These are phyloP conservation scores for Nannobrachium achirus DNA, from an alignment of 2,113 vertebrate genomes.

Conservation along the genomic window DNA sequence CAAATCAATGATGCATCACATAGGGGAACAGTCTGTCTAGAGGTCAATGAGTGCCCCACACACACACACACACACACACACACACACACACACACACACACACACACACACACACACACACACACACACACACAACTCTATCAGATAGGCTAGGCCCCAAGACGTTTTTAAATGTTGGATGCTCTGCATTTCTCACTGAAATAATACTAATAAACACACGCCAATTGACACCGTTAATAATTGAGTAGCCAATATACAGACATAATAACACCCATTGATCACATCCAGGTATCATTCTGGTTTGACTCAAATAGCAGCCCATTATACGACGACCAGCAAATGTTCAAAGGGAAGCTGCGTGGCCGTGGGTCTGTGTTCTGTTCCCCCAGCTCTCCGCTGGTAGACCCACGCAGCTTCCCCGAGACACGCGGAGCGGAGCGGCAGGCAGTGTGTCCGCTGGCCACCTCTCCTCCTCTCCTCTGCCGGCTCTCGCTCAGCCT, in stretches of 20 bases:
- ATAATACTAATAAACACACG: neutral
- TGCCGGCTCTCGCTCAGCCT: constrained; percentile 33
- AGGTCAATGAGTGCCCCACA: neutral
- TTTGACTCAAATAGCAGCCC: neutral
- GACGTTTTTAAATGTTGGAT: no score
- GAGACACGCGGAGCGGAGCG: constrained; percentile 18
- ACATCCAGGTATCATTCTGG: no score
- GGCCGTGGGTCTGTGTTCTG: constrained; percentile 5
- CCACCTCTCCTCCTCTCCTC: constrained; percentile 54
- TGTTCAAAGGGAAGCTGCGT: constrained; percentile 15
- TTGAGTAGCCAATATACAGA: neutral
- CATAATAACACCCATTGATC: neutral
- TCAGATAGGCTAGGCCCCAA: no score
- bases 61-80: constrained; percentile 10
- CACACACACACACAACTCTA: neutral
- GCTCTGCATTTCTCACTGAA: no score
- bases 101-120: constrained; percentile 10
- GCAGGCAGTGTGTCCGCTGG: constrained; percentile 12
- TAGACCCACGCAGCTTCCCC: no score
- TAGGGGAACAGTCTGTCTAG: no score
- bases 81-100: constrained; percentile 1
- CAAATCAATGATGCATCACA: no score
- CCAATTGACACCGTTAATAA: neutral
- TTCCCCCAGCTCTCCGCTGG: no score
- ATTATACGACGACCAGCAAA: constrained; percentile 12